Base-by-base conservation (phyloP, 2,797 vertebrate species). In the Phoebastria nigripes region DNA sequence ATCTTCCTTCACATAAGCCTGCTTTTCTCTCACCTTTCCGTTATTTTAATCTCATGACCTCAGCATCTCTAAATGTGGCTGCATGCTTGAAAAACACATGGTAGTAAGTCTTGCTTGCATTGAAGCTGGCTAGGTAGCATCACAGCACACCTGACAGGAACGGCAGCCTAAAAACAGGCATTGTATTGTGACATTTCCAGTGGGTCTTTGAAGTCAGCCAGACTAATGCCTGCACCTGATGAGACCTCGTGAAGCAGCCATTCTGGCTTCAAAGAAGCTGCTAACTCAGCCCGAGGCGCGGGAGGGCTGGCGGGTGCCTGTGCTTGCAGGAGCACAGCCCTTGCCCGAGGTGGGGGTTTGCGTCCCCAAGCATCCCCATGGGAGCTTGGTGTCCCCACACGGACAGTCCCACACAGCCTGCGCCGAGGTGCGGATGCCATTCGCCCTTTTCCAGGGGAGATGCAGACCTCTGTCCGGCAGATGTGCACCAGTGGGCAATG, bases 401-500 rank as follows among this genome's bases (percentile, higher is more conserved):
- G 31, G 31, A 49, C 37, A 31, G 21, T 20, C 28, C 44, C 0
- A 0, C 4, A 15, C 52, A 85, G 44, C 52, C 44, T 44, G 31
- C 15, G 16, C 44, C 58, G 35, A 54, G 41, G 9, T 22, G 11
- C 1, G 2, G 52, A 28, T 49, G 46, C 19, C 13, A 8, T 31
- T 54, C 4, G 1, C 29, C 25, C 17, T 63, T 61, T 41, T 47
- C 31, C 62, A 26, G 44, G 41, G n/a, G 5, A 46, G 39, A 7
- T 24, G 9, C 4, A 58, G 46, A 58, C 26, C 29, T 80, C 47
- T 3, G 3, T 25, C 42, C 14, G 29, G 20, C 0, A 0, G 21
- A 7, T 1, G 1, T 4, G 24, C 31, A 31, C 6, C 31, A 29
- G 24, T 0, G 0, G 18, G n/a, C 8, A 10, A 63, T 5, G 24